These are phyloP conservation scores for Anguilla pacifica DNA, from an alignment of 2,797 vertebrate genomes.

Conservation along the genomic window DNA sequence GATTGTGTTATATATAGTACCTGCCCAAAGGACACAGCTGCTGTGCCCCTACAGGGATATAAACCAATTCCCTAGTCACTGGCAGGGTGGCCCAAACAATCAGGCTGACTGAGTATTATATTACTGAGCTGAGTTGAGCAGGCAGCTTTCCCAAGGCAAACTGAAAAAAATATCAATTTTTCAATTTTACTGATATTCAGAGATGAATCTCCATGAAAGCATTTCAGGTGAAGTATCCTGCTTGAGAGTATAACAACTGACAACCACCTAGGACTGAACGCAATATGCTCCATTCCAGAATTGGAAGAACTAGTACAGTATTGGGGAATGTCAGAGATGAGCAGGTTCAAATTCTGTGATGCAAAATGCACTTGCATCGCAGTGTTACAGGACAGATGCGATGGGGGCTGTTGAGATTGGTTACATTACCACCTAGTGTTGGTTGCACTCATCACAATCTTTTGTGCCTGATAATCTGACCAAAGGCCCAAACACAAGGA, in stretches of 20 bases:
- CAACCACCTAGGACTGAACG: background rate
- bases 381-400: background rate
- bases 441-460: background rate
- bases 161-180: background rate
- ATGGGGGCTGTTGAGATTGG: background rate
- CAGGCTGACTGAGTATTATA: background rate
- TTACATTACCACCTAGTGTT: background rate
- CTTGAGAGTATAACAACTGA: background rate
- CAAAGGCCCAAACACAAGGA: background rate
- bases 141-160: background rate
- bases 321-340: background rate
- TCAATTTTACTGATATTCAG: background rate
- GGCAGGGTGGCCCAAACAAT: background rate
- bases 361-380: background rate
- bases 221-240: background rate
- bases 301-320: no score
- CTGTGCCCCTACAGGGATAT: background rate
- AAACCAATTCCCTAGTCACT: background rate
- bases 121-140: background rate
- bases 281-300: background rate
- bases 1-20: constrained; percentile 4
- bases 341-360: background rate
- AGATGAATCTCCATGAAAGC: background rate
- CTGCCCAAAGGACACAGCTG: background rate
- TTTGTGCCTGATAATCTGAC: background rate